Base-by-base conservation (phyloP, 2,888 invertebrate species). In the Neoaliturus tenellus region DNA sequence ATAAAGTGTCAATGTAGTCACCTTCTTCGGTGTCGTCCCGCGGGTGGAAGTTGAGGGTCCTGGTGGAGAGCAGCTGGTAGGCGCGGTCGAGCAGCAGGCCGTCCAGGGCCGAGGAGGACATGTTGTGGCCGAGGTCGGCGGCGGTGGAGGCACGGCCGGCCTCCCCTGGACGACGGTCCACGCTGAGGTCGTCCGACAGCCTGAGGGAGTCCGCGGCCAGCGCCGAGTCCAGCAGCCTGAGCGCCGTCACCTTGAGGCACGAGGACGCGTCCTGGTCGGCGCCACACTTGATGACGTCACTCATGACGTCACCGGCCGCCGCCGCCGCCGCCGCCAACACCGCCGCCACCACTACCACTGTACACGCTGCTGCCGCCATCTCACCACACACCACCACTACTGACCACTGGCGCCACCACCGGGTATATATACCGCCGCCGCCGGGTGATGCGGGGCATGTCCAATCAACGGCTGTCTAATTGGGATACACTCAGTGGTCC, bases 281-380 rank as follows among this genome's bases (percentile, higher is more conserved):
- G 17, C 62, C 62, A 28, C 62, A 62, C 62, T 62, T 62, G 62
- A 62, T 62, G 62, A 62, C 62, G 28, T 62, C 62, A 62, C 28
- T 28, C 28, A 62, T 62, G 25, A 62, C 62, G 62, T 62, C 62
- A 62, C 10, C 17, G 62, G 62, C 62, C 25, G 62, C 62, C 62
- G 31, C 62, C 31, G 62, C 31, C 28, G 62, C 31, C 62, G 31
- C 8, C 62, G 31, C 25, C 62, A 17, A 14, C 62, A 14, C 62
- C 62, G 31, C 62, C 62, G 17, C 25, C 62, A 62, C 62, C 3
- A n/a, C n/a, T 14, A 5, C 10, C 20, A 17, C 62, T 62, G 62
- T 12, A 3, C 6, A 3, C 14, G 58, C 58, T 62, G 62, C 62
- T 25, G 58, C 58, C 31, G 62, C 62, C 62, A 62, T 62, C 62